Evolutionary conservation across 2,797 vertebrate species (phyloP).

Genomic region (Phoebastria nigripes): DNA sequence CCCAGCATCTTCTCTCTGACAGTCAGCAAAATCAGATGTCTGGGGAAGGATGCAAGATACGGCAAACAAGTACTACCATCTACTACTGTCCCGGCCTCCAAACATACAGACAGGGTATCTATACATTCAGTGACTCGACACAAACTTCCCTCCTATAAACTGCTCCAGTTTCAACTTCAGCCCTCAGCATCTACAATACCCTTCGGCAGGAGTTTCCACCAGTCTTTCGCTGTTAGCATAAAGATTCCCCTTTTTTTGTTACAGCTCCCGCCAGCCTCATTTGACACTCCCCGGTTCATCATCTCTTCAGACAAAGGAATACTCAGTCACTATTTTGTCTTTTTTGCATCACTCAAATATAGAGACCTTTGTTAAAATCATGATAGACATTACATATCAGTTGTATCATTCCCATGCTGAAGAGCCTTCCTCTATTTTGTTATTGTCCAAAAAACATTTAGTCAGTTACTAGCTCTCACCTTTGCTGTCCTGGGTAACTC

Average conservation of each 20-base stretch:
- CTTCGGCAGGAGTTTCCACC: neutral
- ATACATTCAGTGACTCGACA: neutral
- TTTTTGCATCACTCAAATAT: neutral
- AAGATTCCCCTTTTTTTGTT: neutral
- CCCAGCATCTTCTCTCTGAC: neutral
- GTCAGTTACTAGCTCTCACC: neutral
- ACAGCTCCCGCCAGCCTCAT: neutral
- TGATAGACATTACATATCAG: accelerated
- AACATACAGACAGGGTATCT: neutral
- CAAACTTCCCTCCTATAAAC: neutral
- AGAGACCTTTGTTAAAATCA: neutral
- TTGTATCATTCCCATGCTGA: neutral
- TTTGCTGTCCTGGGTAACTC: neutral
- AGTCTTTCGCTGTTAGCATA: neutral
- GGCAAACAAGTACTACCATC: neutral
- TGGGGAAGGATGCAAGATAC: neutral
- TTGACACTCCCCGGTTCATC: neutral
- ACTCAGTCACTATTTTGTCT: neutral
- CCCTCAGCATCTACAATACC: neutral
- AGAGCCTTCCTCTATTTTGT: neutral
- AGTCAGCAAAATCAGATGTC: neutral
- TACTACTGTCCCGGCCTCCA: neutral
- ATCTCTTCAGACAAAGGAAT: neutral
- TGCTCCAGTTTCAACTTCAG: neutral
- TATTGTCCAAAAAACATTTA: neutral